phyloP scores from a whole-genome alignment of 2,888 invertebrate genomes.

The Homarus gammarus region DNA sequence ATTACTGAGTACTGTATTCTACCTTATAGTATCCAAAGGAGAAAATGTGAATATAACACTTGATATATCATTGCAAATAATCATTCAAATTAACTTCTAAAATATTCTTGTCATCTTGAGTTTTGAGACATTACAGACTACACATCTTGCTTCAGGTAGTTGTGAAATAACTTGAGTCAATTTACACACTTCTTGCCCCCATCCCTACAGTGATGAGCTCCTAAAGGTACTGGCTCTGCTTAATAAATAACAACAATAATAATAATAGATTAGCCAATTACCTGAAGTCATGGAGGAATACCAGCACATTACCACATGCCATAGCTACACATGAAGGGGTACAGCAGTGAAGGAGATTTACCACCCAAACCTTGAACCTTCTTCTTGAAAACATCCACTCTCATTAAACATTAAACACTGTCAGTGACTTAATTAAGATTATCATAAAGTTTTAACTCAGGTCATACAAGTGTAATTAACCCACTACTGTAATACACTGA shows the following conservation, averaged over 20 bases:
- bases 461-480: not conserved
- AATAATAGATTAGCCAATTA: conserved; percentile 53
- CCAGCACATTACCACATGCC: conserved; percentile 47
- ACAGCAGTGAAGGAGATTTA: conserved; percentile 24
- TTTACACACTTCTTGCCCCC: not conserved
- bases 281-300: conserved; percentile 57
- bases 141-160: too few species aligned
- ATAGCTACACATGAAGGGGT: conserved; percentile 20
- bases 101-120: too few species aligned
- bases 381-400: conserved; percentile 3
- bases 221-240: conserved; percentile 64
- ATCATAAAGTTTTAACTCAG: not conserved
- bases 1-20: too few species aligned
- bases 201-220: conserved; percentile 37
- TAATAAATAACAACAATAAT: conserved; percentile 61
- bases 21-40: too few species aligned
- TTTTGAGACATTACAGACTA: too few species aligned
- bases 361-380: conserved; percentile 31
- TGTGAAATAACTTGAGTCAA: too few species aligned
- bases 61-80: not conserved
- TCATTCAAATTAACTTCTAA: not conserved
- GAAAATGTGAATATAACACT: not conserved
- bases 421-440: not conserved
- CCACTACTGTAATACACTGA: not conserved
- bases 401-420: not conserved